Evolutionary conservation across 2,113 vertebrate species (phyloP), one percentile per base, ranked within the genome.

Genomic region (Bombycilla garrulus): DNA sequence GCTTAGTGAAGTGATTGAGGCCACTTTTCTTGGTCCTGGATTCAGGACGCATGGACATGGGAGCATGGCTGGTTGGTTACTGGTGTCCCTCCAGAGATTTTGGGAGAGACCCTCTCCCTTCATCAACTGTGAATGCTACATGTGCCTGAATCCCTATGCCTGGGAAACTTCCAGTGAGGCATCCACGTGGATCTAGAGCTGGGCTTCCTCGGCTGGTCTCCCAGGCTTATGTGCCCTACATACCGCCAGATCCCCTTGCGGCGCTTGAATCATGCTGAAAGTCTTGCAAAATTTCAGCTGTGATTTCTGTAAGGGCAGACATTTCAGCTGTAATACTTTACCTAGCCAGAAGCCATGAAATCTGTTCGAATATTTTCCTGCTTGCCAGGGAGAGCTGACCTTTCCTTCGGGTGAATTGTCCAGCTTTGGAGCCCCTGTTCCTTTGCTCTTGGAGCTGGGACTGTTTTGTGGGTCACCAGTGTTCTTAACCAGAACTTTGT

Each of bases 331-430:
- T 90, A 79, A 82, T 2, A 6, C 28, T 92, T 47, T 50, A 38
- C 18, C 72, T 90, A 88, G 91, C 94, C 89, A 70, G 71, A 31
- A 81, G 88, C 89, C 54, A 35, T 53, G 53, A 88, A 94, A 95
- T 86, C 90, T 94, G 89, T 91, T 89, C 1, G 0, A 13, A 51
- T 79, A 83, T 95, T 95, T 92, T 86, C 33, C 71, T 90, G 50
- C 81, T 92, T 88, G 88, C 92, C 95, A 94, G n/a, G 51, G 36
- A 81, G 25, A 81, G 17, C 5, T 93, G 96, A 91, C 85, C 90
- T 96, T 93, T 88, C 31, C 57, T 90, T 86, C 9, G 69, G 88
- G 71, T 78, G 72, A 94, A 84, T 15, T 44, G 64, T 67, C 64
- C 38, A 48, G 74, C 64, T 92, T 87, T 81, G 57, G 53, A 95